A percentile compares a stretch with the other conserved stretches of the same genome.
Conservation (phyloP, 53 echinoderm and acorn worm species). For the Paracentrotus lividus region DNA sequence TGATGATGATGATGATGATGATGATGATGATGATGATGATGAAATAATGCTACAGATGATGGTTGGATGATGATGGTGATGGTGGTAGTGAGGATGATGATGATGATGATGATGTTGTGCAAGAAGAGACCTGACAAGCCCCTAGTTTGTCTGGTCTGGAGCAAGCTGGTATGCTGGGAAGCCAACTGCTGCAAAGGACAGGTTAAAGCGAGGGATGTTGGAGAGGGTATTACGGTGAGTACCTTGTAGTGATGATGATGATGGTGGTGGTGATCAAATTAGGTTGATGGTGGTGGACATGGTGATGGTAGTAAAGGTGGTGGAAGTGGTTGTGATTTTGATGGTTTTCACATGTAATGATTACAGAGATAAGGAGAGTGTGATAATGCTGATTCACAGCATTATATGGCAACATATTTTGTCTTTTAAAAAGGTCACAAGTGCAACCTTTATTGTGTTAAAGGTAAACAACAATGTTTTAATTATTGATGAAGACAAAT, state of each 20-base stretch:
- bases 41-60: not conserved
- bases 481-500: no score
- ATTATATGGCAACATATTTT: no score
- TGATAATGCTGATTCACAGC: no score
- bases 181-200: slow-evolving; percentile 77
- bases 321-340: no score
- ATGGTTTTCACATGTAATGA: not conserved
- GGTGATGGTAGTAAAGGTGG: not conserved
- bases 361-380: no score
- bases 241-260: not conserved
- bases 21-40: not conserved
- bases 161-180: slow-evolving; percentile 87
- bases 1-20: not conserved
- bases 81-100: not conserved
- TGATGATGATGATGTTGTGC: slow-evolving; percentile 65
- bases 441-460: no score
- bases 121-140: slow-evolving; percentile 79
- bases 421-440: no score
- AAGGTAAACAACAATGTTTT: no score
- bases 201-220: slow-evolving; percentile 43
- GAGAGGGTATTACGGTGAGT: slow-evolving; percentile 81
- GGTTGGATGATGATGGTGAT: not conserved
- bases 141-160: slow-evolving; percentile 90
- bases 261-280: not conserved
- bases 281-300: not conserved